Base-by-base conservation (phyloP, 2,888 invertebrate genomes). In the Acleris emargana region DNA sequence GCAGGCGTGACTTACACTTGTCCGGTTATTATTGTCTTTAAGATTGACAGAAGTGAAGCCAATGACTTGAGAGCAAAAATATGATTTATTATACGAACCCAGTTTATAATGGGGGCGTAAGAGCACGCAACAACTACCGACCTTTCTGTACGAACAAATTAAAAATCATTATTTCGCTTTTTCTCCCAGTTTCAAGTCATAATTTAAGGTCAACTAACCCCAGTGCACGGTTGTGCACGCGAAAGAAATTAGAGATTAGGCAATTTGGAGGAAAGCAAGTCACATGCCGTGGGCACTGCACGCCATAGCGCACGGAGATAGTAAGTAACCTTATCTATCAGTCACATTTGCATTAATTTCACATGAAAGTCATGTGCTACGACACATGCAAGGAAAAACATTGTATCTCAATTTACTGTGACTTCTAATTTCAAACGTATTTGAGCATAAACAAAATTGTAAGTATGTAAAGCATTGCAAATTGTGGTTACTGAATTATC, bases 171-270 rank as follows among this genome's bases (percentile, higher is more conserved):
- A 49, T 42, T 18, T 59, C 53, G 42, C 28, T 49, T 58, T 53
- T 58, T 42, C 58, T 53, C 53, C 53, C 49, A 52, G 51, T 32
- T 45, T 45, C 43, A 47, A 32, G 25, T 54, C 51, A 45, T 51
- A 50, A 60, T 25, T 32, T 20, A 18, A 60, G 22, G 54, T 55
- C 51, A 51, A 60, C 50, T 45, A 28, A 51, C 49, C 20, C 38
- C 17, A 50, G 11, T 42, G 64, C 38, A 52, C 45, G 38, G 13
- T 13, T 38, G 64, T 60, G 50, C 60, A 66, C 64, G 64, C 54
- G 28, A 66, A 66, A 28, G 60, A 60, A 60, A 60, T 55, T 51
- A 51, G 43, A 60, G 59, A 64, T 66, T 66, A 55, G 60, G 54
- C 50, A 58, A 18, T 60, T 59, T 43, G 20, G 53, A 53, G 50